These are phyloP conservation scores for Triops cancriformis DNA, from an alignment of 1,140 invertebrate species.

Conservation along the genomic window DNA sequence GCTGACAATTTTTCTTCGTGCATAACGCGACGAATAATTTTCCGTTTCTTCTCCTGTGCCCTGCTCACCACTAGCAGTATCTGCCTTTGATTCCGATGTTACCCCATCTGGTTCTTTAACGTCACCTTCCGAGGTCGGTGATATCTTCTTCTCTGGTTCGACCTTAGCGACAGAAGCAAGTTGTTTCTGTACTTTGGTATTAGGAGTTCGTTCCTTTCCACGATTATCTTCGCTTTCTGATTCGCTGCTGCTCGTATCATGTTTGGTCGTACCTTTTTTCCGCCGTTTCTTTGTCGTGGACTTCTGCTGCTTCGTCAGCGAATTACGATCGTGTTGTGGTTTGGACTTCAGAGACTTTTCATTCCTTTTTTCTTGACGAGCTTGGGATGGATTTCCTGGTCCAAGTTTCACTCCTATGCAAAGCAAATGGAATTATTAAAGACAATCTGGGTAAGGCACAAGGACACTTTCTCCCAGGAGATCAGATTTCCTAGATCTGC, in stretches of 20 bases:
- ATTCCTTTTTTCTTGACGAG: not conserved
- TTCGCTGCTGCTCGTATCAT: not conserved
- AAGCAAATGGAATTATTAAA: too few relatives aligned
- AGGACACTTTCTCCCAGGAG: too few relatives aligned
- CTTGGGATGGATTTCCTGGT: not conserved
- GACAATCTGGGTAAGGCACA: too few relatives aligned
- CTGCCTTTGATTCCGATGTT: not conserved
- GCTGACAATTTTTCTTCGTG: not conserved
- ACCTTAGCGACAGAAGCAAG: not conserved
- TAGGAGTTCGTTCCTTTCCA: not conserved
- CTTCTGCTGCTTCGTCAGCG: not conserved
- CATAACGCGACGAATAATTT: not conserved
- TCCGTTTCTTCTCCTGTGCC: not conserved
- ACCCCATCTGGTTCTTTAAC: not conserved
- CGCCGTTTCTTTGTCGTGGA: not conserved
- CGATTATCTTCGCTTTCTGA: not conserved
- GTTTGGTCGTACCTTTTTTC: not conserved
- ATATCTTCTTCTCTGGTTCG: not conserved
- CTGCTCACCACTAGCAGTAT: not conserved
- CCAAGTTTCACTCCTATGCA: too few relatives aligned
- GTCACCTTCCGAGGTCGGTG: not conserved
- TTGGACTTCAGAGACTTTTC: not conserved
- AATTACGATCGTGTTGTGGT: not conserved
- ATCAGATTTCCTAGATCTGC: too few relatives aligned
- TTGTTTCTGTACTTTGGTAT: not conserved